Percentiles rank a stretch among this genome's conserved stretches.
Evolutionary conservation across 2,113 vertebrate species (phyloP).

Genomic region (Enhydra lutris): DNA sequence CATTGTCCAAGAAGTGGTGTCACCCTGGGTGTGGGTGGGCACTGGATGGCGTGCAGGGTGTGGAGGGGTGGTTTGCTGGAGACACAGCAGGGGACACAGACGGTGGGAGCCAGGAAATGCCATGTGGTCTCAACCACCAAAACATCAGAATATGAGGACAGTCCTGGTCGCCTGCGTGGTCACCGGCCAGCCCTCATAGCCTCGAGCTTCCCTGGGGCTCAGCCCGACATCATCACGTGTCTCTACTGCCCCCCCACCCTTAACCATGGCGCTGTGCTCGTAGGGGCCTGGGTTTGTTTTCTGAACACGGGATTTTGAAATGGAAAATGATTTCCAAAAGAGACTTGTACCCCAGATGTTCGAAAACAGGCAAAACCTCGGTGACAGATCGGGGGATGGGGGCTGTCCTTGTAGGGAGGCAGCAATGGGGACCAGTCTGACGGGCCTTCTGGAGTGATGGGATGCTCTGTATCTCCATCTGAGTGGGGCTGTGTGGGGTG

Average conservation of each 20-base stretch:
- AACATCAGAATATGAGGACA: fast-evolving
- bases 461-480: neutral
- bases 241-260: neutral
- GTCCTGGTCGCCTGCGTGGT: neutral
- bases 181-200: neutral
- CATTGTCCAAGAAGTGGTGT: neutral
- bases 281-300: neutral
- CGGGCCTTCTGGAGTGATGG: neutral
- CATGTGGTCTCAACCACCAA: neutral
- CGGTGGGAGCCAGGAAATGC: neutral
- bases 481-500: too few species aligned
- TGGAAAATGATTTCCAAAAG: neutral
- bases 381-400: neutral
- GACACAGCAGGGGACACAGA: neutral
- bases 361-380: neutral
- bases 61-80: too few species aligned
- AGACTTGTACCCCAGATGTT: neutral
- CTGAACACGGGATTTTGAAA: neutral
- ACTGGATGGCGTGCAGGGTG: fast-evolving
- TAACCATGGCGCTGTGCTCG: neutral
- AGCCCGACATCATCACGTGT: neutral
- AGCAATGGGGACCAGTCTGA: neutral
- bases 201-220: neutral
- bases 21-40: neutral
- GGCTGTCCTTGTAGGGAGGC: neutral